Conservation (phyloP, 2,113 vertebrate species). For the Onychostruthus taczanowskii region DNA sequence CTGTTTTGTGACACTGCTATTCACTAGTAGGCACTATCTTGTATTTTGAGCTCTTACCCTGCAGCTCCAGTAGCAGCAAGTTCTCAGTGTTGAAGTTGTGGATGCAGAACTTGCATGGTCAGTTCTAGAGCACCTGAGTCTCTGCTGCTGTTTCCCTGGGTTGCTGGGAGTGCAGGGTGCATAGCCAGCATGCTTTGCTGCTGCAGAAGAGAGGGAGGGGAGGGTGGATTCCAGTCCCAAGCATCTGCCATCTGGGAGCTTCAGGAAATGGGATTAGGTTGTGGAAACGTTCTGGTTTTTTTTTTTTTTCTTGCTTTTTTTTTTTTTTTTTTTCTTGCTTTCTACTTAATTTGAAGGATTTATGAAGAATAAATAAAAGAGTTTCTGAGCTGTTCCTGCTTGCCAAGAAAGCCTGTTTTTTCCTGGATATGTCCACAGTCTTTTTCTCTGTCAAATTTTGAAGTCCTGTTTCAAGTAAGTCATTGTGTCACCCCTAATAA, state of each 20-base stretch:
- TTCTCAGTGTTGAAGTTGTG: not conserved
- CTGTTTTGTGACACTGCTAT: not conserved
- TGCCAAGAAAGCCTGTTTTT: not conserved
- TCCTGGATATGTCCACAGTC: not conserved
- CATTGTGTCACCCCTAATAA: not conserved
- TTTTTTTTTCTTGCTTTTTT: accelerated
- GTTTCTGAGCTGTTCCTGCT: not conserved
- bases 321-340: not conserved
- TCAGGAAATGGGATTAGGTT: conserved; percentile 25
- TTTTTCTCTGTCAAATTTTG: not conserved
- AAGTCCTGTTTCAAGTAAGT: not conserved
- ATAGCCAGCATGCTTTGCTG: not conserved
- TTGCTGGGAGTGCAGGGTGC: not conserved
- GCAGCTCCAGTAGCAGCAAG: not conserved
- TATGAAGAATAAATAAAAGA: not conserved
- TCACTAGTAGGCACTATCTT: not conserved
- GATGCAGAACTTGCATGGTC: not conserved
- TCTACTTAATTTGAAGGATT: not conserved
- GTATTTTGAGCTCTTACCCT: not conserved
- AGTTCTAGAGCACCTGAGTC: not conserved
- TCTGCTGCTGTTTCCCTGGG: accelerated
- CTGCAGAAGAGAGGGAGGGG: not conserved
- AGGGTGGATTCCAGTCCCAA: not conserved
- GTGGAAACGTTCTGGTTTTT: not conserved
- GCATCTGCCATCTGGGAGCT: conserved; percentile 10